Evolutionary conservation across 2,797 vertebrate species (phyloP).

Genomic region (Yasuhikotakia modesta): DNA sequence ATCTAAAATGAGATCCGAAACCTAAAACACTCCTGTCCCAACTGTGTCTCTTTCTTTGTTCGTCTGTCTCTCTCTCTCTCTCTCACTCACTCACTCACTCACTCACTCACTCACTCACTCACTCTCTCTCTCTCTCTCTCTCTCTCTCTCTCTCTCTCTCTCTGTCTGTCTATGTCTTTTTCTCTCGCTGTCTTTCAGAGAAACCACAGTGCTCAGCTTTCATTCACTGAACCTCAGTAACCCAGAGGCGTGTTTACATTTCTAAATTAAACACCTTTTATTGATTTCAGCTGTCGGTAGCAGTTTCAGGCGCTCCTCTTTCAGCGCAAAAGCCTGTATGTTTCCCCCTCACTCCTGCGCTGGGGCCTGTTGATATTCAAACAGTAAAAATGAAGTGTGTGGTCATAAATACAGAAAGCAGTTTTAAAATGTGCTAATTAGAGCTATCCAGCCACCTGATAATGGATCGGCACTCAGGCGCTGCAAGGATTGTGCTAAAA

Average conservation of each 20-base stretch:
- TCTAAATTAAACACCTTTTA: slow-evolving; percentile 79
- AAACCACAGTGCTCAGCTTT: slow-evolving; percentile 52
- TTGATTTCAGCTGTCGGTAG: slow-evolving; percentile 64
- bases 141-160: neutral
- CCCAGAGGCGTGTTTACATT: slow-evolving; percentile 72
- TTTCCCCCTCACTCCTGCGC: slow-evolving; percentile 11
- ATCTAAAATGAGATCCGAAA: too few relatives aligned
- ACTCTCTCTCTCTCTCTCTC: too few relatives aligned
- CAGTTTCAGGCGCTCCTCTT: slow-evolving; percentile 27
- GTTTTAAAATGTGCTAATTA: slow-evolving; percentile 67
- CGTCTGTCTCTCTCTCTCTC: too few relatives aligned
- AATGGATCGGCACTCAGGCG: slow-evolving; percentile 47
- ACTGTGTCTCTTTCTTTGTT: neutral
- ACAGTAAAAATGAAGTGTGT: slow-evolving; percentile 63
- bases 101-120: too few relatives aligned
- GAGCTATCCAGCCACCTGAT: slow-evolving; percentile 51
- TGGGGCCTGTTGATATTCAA: slow-evolving; percentile 61
- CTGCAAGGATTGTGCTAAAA: neutral
- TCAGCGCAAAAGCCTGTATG: neutral
- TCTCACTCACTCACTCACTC: too few relatives aligned
- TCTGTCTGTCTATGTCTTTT: neutral
- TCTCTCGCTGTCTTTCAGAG: neutral
- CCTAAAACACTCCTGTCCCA: too few relatives aligned
- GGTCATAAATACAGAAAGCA: slow-evolving; percentile 65
- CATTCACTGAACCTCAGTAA: slow-evolving; percentile 54